Base-by-base conservation (phyloP, 1,140 invertebrate genomes). In the Apis mellifera region DNA sequence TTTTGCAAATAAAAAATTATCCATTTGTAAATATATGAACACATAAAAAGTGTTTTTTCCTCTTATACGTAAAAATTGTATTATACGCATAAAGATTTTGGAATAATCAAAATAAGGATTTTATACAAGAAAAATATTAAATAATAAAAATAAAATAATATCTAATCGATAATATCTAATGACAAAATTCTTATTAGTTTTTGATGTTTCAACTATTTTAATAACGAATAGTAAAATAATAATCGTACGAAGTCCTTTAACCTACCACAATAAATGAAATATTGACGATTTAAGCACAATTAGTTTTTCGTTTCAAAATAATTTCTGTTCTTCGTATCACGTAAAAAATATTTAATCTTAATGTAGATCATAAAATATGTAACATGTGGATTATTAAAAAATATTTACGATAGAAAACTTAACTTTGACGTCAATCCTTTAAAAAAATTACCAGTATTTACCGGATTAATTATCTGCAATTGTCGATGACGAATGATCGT, bases 351-450 rank as follows among this genome's bases (percentile, higher is more conserved):
- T 5, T 26, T 23, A 23, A 55, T 48, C 62, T 54, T 2, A 17
- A 12, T 19, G 42, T 55, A 54, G 59, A 52, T n/a, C n/a, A 57
- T 54, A 17, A 57, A 81, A 52, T 13, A 70, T 21, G 50, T 73
- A 72, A 11, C 60, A 60, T 32, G 52, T 32, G 1, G 19, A 13
- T 15, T 48, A 57, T 79, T 72, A 74, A 75, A 72, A 79, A 78
- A 9, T n/a, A 52, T 69, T 65, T 60, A 77, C 74, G 62, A 15
- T 71, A 32, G 42, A 65, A 78, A 85, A 68, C 21, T 60, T n/a
- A 7, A 54, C 48, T 75, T 71, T 87, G 84, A 87, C 86, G 86
- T 87, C 84, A 86, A 84, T 84, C 68, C 23, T 32, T 60, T 55
- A 87, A 84, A 86, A 70, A 77, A 66, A 32, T 64, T 32, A 66